Conservation (phyloP, 2,797 vertebrate genomes). For the Podarcis lilfordi region DNA sequence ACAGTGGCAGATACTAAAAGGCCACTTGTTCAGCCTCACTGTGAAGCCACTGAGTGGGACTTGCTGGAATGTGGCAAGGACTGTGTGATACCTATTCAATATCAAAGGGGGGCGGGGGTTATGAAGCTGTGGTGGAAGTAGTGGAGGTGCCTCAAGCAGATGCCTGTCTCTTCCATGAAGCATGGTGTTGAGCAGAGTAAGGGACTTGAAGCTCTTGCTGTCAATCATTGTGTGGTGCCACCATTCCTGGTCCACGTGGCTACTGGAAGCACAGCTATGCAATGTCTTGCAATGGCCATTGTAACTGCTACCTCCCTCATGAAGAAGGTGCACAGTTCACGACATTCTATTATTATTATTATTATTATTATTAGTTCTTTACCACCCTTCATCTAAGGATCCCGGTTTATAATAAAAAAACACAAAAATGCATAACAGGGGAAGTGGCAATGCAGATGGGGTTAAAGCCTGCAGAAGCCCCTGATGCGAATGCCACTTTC, state of each 20-base stretch:
- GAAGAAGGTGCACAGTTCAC: not conserved
- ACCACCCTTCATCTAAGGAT: no score
- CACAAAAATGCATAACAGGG: no score
- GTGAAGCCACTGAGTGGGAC: not conserved
- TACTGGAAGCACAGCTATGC: not conserved
- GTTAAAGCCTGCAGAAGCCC: not conserved
- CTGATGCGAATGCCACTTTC: not conserved
- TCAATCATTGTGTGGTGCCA: not conserved
- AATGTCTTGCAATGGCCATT: not conserved
- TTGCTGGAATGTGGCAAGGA: not conserved
- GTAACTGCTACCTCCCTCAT: no score
- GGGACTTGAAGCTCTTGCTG: not conserved
- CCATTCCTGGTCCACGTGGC: not conserved
- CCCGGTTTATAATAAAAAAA: no score
- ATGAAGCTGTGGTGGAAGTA: not conserved
- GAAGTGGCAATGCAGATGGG: not conserved
- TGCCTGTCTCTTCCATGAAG: not conserved
- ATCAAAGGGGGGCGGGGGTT: not conserved
- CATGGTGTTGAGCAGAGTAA: not conserved
- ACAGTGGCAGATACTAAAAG: not conserved
- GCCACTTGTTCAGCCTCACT: not conserved
- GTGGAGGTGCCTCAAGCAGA: not conserved
- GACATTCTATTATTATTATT: not conserved
- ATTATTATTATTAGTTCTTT: no score
- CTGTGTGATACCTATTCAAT: not conserved